A percentile compares a stretch with the other conserved stretches of the same genome.
Evolutionary conservation across 2,113 vertebrate genomes (phyloP).

Genomic region (Otis tarda): DNA sequence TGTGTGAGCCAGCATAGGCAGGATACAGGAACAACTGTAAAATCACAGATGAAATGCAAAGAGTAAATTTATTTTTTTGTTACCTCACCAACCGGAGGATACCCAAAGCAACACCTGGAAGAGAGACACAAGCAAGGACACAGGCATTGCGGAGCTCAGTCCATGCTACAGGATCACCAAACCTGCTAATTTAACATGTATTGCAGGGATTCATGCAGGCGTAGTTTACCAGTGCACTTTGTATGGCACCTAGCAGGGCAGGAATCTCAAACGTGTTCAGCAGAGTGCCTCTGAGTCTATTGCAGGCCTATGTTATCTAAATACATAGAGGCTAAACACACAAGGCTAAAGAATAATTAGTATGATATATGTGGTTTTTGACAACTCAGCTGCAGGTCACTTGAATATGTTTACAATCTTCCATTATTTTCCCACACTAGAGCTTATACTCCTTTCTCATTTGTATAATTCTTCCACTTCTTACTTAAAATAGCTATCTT

Average conservation of each 20-base stretch:
- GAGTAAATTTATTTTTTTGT: background rate
- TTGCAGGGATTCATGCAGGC: fast-evolving
- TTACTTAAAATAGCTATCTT: background rate
- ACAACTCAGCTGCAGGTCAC: background rate
- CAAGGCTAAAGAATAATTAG: background rate
- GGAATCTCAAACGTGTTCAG: background rate
- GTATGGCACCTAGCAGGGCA: background rate
- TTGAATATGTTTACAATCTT: background rate
- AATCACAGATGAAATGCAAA: background rate
- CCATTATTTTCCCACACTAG: background rate
- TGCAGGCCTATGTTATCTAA: background rate
- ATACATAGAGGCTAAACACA: background rate
- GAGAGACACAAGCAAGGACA: background rate
- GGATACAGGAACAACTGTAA: background rate
- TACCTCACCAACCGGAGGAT: fast-evolving
- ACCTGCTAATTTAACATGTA: background rate
- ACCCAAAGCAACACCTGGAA: background rate
- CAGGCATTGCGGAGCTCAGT: background rate
- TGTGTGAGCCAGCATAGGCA: background rate
- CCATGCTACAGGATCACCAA: background rate
- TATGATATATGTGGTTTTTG: background rate
- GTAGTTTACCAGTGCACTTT: background rate
- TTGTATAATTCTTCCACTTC: background rate
- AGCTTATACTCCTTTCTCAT: background rate
- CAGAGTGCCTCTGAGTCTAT: background rate